Conservation (phyloP, 35 echinoderm and acorn worm species). For the Nesometra sesokonis region DNA sequence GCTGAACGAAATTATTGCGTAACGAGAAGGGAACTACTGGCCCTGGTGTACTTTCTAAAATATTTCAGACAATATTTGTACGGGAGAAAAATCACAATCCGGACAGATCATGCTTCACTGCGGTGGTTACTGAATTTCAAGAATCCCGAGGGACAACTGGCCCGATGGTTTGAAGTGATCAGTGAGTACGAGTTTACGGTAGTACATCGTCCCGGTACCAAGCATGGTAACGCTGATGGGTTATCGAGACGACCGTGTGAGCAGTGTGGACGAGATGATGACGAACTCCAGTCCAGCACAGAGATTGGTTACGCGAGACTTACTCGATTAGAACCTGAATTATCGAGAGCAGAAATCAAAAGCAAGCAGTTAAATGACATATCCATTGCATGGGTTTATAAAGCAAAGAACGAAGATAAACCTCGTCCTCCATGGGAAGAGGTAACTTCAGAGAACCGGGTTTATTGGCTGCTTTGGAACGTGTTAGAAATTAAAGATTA, state of each 20-base stretch:
- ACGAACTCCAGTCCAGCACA: not conserved
- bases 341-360: not conserved
- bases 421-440: not conserved
- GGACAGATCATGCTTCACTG: not conserved
- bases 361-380: not conserved
- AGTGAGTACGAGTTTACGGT: constrained; percentile 41
- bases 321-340: not conserved
- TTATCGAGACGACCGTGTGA: constrained; percentile 39
- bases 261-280: constrained; percentile 1
- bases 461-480: too few species aligned
- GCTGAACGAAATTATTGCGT: constrained; percentile 53
- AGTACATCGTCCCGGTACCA: constrained; percentile 24
- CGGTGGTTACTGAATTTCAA: constrained; percentile 28
- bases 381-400: not conserved
- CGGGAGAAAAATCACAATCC: not conserved
- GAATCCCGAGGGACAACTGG: constrained; percentile 32
- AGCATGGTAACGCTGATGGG: constrained; percentile 47
- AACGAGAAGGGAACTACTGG: constrained; percentile 55
- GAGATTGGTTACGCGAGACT: not conserved
- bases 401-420: not conserved
- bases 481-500: not conserved
- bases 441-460: not conserved
- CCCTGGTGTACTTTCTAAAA: not conserved
- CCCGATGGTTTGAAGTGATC: constrained; percentile 52
- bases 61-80: not conserved